Evolutionary conservation across 1,140 invertebrate genomes (phyloP).

Genomic region (Hyles vespertilio): DNA sequence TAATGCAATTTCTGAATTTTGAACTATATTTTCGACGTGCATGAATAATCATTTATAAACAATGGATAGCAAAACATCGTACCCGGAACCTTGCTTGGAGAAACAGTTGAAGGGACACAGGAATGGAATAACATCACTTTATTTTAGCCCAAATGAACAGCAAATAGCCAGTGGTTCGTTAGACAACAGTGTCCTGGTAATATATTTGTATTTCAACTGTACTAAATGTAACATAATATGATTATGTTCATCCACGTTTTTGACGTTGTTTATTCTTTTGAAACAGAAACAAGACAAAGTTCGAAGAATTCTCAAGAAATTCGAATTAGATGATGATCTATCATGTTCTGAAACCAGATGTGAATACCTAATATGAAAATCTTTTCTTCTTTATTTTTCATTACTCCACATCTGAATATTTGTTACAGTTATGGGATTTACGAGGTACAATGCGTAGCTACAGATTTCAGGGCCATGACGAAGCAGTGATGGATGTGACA

Average conservation of each 20-base stretch:
- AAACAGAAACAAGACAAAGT: too few relatives aligned
- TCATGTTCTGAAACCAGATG: not conserved
- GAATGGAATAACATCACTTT: constrained; percentile 83
- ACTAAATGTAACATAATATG: too few relatives aligned
- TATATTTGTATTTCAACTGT: too few relatives aligned
- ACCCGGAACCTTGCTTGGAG: constrained; percentile 80
- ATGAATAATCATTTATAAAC: not conserved
- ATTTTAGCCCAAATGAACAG: constrained; percentile 84
- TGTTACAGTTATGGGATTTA: constrained; percentile 83
- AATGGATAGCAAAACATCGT: constrained; percentile 30
- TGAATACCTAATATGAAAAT: not conserved
- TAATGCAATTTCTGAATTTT: too few relatives aligned
- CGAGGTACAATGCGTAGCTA: constrained; percentile 78
- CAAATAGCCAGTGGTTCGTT: constrained; percentile 87
- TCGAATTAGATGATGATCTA: too few relatives aligned
- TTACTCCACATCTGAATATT: not conserved
- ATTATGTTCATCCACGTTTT: too few relatives aligned
- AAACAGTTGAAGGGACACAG: constrained; percentile 89
- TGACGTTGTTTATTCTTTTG: too few relatives aligned
- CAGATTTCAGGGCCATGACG: constrained; percentile 80
- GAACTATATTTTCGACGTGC: not conserved
- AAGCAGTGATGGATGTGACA: constrained; percentile 79
- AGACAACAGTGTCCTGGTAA: constrained; percentile 84
- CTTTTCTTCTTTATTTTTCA: too few relatives aligned
- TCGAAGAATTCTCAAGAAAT: too few relatives aligned